phyloP scores from a whole-genome alignment of 2,113 vertebrate species.

The Himantopus leucocephalus region DNA sequence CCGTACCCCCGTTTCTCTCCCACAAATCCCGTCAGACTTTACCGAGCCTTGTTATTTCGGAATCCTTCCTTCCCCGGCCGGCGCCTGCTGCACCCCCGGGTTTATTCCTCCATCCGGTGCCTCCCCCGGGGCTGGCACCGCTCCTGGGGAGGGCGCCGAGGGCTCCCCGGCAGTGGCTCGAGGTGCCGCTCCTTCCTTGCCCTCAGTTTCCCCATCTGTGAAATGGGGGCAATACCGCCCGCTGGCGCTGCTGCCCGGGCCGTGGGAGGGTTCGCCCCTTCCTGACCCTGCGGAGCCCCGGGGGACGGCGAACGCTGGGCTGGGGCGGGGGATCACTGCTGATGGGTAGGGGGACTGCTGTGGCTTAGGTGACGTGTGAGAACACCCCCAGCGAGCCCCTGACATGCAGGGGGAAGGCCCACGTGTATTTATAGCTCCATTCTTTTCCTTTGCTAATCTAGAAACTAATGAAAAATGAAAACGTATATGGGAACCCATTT shows the following conservation, averaged over 20 bases:
- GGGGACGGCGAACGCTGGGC: neutral
- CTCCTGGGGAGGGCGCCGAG: no score
- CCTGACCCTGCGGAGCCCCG: neutral
- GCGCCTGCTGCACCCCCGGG: neutral
- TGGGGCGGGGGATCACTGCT: neutral
- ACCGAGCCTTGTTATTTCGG: neutral
- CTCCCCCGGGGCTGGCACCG: no score
- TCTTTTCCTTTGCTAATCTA: neutral
- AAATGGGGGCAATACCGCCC: neutral
- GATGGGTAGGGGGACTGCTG: neutral
- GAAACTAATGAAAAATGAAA: neutral
- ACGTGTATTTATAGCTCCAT: neutral
- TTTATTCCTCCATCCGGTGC: neutral
- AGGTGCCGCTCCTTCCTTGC: no score
- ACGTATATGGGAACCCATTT: no score
- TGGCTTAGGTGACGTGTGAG: neutral
- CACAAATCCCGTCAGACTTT: neutral
- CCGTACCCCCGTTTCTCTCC: neutral
- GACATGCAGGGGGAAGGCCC: neutral
- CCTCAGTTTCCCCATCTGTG: neutral
- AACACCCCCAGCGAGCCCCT: neutral
- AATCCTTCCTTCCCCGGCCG: neutral
- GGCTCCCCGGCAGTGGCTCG: no score
- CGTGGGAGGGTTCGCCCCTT: neutral
- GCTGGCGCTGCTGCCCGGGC: neutral